Conservation (phyloP, 2,888 invertebrate genomes). For the Oscheius sp. region DNA sequence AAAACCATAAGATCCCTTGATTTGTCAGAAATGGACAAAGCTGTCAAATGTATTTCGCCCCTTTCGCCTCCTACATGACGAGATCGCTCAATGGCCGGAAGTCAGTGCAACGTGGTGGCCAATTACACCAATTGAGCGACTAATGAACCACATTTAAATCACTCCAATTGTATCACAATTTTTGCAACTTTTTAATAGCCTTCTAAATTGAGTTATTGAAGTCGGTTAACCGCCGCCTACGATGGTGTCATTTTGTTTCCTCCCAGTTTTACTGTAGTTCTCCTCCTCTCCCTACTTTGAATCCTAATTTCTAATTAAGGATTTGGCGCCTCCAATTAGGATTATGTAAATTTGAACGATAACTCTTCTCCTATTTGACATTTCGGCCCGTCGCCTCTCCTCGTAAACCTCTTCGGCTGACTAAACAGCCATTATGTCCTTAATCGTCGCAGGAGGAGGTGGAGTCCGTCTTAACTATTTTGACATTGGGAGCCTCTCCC, state of each 20-base stretch:
- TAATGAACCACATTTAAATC: constrained; percentile 18
- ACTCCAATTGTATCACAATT: too few relatives aligned
- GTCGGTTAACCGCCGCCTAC: too few relatives aligned
- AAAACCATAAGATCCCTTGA: too few relatives aligned
- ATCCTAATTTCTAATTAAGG: too few relatives aligned
- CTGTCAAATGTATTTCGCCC: too few relatives aligned
- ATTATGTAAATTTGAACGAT: constrained; percentile 14
- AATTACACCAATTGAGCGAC: constrained; percentile 16
- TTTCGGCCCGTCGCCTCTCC: background rate
- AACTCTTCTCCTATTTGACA: background rate
- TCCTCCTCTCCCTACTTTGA: background rate
- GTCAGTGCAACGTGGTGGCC: constrained; percentile 17
- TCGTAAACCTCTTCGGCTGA: constrained; percentile 19
- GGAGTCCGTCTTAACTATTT: background rate
- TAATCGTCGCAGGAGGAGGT: background rate
- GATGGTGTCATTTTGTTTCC: too few relatives aligned
- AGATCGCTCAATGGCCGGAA: constrained; percentile 13
- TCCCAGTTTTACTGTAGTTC: background rate
- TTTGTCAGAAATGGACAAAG: too few relatives aligned
- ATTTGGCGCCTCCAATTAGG: too few relatives aligned
- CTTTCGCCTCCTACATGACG: too few relatives aligned
- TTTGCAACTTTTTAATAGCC: background rate
- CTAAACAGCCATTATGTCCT: constrained; percentile 14
- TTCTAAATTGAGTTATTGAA: too few relatives aligned
- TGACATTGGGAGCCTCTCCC: background rate